phyloP scores from a whole-genome alignment of 2,797 vertebrate species.

The Columba guinea region DNA sequence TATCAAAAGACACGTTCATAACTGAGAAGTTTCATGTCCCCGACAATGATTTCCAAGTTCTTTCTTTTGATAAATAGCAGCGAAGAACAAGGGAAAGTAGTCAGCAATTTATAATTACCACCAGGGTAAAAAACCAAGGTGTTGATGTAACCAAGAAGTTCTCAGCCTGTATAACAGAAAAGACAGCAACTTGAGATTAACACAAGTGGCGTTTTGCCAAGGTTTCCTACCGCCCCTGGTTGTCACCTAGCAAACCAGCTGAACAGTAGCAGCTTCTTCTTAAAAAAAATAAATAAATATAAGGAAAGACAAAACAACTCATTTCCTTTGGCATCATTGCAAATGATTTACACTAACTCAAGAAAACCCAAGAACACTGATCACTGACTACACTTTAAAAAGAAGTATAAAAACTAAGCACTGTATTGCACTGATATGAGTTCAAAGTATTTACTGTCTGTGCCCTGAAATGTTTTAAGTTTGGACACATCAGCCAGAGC shows the following conservation, averaged over 20 bases:
- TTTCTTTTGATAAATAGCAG: conserved; percentile 62
- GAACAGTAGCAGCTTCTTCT: conserved; percentile 63
- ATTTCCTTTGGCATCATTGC: conserved; percentile 81
- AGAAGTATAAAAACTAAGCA: conserved; percentile 58
- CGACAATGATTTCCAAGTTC: conserved; percentile 38
- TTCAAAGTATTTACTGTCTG: conserved; percentile 7
- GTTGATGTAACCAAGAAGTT: conserved; percentile 50
- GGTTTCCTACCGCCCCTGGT: conserved; percentile 54
- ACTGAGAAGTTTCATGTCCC: conserved; percentile 15
- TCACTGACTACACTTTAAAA: conserved; percentile 58
- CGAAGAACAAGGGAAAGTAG: conserved; percentile 63
- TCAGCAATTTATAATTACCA: conserved; percentile 60
- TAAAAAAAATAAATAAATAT: conserved; percentile 77
- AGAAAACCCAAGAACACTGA: conserved; percentile 42
- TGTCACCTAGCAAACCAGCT: conserved; percentile 45
- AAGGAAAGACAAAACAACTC: conserved; percentile 47
- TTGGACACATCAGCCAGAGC: neutral
- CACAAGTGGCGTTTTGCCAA: conserved; percentile 37
- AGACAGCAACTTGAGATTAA: conserved; percentile 63
- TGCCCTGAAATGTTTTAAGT: neutral
- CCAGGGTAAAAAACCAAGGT: conserved; percentile 63
- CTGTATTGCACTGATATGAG: conserved; percentile 67
- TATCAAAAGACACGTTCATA: neutral
- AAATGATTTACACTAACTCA: conserved; percentile 70
- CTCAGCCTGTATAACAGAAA: conserved; percentile 61